Conservation (phyloP, 2,888 invertebrate species). For the Chrysolina oricalcia region DNA sequence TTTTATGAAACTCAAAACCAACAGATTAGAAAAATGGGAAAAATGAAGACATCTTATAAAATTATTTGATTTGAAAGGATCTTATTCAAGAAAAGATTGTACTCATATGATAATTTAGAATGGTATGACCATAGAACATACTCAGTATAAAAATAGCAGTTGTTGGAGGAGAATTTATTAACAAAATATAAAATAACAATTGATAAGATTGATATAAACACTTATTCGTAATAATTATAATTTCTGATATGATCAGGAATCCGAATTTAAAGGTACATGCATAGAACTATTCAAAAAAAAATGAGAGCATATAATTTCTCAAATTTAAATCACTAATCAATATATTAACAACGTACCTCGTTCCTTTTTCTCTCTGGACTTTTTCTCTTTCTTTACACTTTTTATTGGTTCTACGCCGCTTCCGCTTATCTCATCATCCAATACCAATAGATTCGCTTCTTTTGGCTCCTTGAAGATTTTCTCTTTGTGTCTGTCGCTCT, state of each 20-base stretch:
- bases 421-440: conserved; percentile 69
- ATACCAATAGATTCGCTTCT: conserved; percentile 61
- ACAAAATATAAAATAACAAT: conserved; percentile 7
- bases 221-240: background rate
- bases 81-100: too few relatives aligned
- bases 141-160: background rate
- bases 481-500: conserved; percentile 59
- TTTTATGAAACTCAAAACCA: too few relatives aligned
- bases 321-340: background rate
- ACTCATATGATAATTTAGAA: too few relatives aligned
- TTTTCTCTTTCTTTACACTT: conserved; percentile 64
- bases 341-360: conserved; percentile 47
- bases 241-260: conserved; percentile 1
- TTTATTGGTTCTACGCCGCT: conserved; percentile 57
- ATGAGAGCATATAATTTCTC: background rate
- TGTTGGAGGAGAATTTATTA: background rate
- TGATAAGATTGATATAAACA: background rate
- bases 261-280: background rate
- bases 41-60: too few relatives aligned
- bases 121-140: background rate
- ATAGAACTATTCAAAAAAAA: too few relatives aligned
- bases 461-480: conserved; percentile 44
- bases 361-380: conserved; percentile 59
- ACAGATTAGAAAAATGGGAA: too few relatives aligned
- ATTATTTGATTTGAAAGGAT: too few relatives aligned